Base-by-base conservation (phyloP, 2,888 invertebrate genomes). In the Furcula furcula region DNA sequence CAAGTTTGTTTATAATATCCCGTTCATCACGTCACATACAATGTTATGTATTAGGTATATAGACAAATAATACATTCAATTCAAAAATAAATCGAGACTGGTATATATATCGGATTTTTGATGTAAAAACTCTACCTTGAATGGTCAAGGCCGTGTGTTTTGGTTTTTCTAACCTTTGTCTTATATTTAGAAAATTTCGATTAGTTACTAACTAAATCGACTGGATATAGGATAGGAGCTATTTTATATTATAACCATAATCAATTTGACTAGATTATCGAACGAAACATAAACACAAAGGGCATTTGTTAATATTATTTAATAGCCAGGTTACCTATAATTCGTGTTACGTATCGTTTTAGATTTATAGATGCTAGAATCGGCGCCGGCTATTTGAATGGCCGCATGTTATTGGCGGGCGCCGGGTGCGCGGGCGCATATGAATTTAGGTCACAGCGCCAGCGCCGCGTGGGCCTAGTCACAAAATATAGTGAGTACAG, bases 351-450 rank as follows among this genome's bases (percentile, higher is more conserved):
- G 46, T 54, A 58, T 68, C 59, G 58, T 43, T 55, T 38, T 66
- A 67, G 68, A 80, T 82, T 78, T 79, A 80, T 76, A 70, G 69
- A 59, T 54, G 58, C 56, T 55, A 58, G 67, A 65, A 71, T 65
- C 71, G 85, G 84, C 84, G 86, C 85, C 86, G 70, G 73, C 63
- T 77, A 76, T 81, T 78, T 75, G 77, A 82, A 81, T 76, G 75
- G 76, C 70, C 74, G 62, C 56, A 45, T 73, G 63, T 79, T 81
- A 83, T 85, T 83, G 85, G 84, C 77, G 70, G 76, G 70, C 72
- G 78, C 80, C 80, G 75, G 77, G 66, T 75, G 71, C 72, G 80
- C 83, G 61, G 76, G 72, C 80, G 77, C 76, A 50, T 55, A 57
- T 61, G 70, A 72, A 86, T 86, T 77, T 86, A 71, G 87, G 87